These are phyloP conservation scores for Euura lappo DNA, from an alignment of 1,140 invertebrate species.

Conservation along the genomic window DNA sequence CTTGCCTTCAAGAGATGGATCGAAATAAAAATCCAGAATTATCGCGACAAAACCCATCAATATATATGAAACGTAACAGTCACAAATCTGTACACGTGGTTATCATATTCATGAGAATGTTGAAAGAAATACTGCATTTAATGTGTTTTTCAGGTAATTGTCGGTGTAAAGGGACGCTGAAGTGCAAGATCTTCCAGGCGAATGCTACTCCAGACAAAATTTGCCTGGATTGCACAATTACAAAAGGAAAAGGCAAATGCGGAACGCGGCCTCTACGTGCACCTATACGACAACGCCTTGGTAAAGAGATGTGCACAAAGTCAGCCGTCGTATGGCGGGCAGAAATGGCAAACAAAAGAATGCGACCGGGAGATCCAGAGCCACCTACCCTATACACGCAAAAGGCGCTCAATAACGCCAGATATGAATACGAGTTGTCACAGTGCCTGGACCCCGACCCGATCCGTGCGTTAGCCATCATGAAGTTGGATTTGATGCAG, in stretches of 20 bases:
- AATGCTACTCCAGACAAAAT: conserved; percentile 9
- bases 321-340: conserved; percentile 21
- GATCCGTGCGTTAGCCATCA: conserved; percentile 16
- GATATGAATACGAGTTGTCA: conserved; percentile 13
- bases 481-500: conserved; percentile 16
- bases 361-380: conserved; percentile 29
- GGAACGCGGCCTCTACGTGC: conserved; percentile 21
- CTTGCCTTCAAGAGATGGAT: no score
- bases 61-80: background rate
- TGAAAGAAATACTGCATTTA: conserved; percentile 1
- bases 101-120: conserved; percentile 6
- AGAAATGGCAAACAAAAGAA: conserved; percentile 19
- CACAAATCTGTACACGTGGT: no score
- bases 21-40: background rate
- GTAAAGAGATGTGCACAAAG: conserved; percentile 11
- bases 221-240: conserved; percentile 1
- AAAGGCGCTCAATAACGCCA: conserved; percentile 18
- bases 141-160: background rate
- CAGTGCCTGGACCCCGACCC: conserved; percentile 21
- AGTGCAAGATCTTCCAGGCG: background rate
- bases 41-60: background rate
- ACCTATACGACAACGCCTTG: conserved; percentile 11
- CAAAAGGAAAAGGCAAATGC: conserved; percentile 16
- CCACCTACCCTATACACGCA: conserved; percentile 19
- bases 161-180: background rate